phyloP scores from a whole-genome alignment of 2,113 vertebrate genomes.

The Entomyzon cyanotis region DNA sequence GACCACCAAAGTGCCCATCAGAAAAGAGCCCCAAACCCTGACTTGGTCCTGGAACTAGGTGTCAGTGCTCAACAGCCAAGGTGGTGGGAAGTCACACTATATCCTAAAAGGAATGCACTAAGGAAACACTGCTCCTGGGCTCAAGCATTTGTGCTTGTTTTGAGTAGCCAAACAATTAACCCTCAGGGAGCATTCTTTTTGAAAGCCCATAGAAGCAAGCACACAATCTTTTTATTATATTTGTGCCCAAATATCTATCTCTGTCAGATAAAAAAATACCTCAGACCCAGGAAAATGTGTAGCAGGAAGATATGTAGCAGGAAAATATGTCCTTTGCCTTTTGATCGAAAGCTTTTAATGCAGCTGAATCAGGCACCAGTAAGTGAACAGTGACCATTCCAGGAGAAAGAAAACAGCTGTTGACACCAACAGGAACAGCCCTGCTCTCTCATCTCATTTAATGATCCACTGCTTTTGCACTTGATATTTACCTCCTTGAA shows the following conservation, averaged over 20 bases:
- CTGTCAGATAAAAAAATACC: neutral
- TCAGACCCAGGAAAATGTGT: neutral
- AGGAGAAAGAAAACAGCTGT: neutral
- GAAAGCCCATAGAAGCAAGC: neutral
- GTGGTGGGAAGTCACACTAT: neutral
- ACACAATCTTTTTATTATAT: neutral
- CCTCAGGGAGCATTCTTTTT: neutral
- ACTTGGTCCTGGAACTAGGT: neutral
- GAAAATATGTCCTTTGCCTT: neutral
- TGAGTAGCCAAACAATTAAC: neutral
- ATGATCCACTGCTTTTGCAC: neutral
- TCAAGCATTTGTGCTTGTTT: neutral
- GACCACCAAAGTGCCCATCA: neutral
- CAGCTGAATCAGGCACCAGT: neutral
- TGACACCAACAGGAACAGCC: neutral
- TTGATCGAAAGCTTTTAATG: neutral
- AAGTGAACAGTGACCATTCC: neutral
- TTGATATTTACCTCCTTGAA: neutral
- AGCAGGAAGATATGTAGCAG: neutral
- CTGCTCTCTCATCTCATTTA: neutral
- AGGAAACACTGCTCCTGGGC: neutral
- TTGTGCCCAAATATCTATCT: neutral
- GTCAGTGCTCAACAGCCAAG: neutral
- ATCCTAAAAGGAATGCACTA: neutral
- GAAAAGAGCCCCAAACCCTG: neutral